phyloP scores from a whole-genome alignment of 2,797 vertebrate genomes.

The Spheniscus humboldti region DNA sequence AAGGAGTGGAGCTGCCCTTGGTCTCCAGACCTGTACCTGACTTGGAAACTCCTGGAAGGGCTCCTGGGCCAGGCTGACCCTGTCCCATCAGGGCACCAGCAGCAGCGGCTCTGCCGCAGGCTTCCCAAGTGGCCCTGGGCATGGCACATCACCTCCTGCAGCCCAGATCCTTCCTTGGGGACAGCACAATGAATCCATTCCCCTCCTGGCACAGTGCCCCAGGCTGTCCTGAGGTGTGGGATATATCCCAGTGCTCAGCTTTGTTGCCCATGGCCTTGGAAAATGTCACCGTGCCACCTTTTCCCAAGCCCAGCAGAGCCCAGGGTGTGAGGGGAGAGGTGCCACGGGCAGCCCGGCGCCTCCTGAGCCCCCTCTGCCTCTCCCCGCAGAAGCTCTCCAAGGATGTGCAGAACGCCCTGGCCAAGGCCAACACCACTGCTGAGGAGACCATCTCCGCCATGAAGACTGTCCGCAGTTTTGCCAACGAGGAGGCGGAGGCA shows the following conservation, averaged over 20 bases:
- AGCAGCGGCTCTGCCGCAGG: background rate
- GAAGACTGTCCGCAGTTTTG: conserved; percentile 94
- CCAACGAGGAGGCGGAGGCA: conserved; percentile 85
- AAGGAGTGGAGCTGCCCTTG: background rate
- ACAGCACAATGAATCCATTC: background rate
- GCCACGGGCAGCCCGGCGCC: accelerated
- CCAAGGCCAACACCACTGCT: conserved; percentile 90
- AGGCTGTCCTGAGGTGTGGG: background rate
- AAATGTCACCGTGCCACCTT: background rate
- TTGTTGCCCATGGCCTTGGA: background rate
- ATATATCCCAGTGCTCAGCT: background rate
- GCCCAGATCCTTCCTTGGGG: background rate
- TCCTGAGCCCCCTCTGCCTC: background rate
- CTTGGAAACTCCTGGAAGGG: background rate
- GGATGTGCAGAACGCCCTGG: conserved; percentile 89
- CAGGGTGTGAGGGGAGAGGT: accelerated
- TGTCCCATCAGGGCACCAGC: background rate
- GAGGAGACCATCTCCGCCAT: conserved; percentile 94
- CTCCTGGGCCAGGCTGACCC: background rate
- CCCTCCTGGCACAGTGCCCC: background rate
- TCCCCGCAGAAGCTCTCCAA: conserved; percentile 84
- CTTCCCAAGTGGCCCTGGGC: background rate
- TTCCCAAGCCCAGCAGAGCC: background rate
- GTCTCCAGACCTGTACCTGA: background rate
- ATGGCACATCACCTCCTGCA: background rate